Evolutionary conservation across 1,140 invertebrate species (phyloP).

Genomic region (Cherax quadricarinatus): DNA sequence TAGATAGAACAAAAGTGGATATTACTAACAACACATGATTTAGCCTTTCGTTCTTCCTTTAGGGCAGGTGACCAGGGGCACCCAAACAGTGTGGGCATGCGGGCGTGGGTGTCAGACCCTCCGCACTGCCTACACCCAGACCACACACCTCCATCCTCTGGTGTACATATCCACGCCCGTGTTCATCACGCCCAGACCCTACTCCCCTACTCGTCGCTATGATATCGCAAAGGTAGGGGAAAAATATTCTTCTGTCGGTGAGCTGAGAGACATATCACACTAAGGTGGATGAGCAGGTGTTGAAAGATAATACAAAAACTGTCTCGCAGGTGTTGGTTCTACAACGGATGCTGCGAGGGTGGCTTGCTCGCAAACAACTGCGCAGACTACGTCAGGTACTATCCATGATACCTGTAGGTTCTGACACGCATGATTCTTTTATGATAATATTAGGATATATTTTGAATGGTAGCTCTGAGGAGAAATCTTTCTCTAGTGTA

Average conservation of each 20-base stretch:
- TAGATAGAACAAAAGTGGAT: too few relatives aligned
- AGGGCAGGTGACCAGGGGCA: constrained; percentile 32
- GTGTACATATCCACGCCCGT: neutral
- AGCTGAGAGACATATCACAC: too few relatives aligned
- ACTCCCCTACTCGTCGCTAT: constrained; percentile 6
- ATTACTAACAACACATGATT: too few relatives aligned
- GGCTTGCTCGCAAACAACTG: neutral
- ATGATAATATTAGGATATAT: too few relatives aligned
- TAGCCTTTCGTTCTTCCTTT: too few relatives aligned
- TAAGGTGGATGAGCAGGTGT: too few relatives aligned
- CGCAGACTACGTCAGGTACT: neutral
- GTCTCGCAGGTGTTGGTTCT: constrained; percentile 10
- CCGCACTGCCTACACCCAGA: constrained; percentile 46
- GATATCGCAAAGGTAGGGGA: constrained; percentile 9
- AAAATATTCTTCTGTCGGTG: neutral
- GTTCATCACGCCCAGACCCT: constrained; percentile 25
- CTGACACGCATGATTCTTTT: neutral
- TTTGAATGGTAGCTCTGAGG: neutral
- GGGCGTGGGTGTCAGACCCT: constrained; percentile 15
- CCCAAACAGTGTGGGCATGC: constrained; percentile 17
- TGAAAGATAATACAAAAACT: too few relatives aligned
- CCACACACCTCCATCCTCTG: constrained; percentile 38
- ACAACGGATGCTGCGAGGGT: constrained; percentile 26
- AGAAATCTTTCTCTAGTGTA: neutral
- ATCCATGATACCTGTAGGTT: neutral